Conservation (phyloP, 2,888 invertebrate genomes). For the Scaptomyza cyrtandrae region DNA sequence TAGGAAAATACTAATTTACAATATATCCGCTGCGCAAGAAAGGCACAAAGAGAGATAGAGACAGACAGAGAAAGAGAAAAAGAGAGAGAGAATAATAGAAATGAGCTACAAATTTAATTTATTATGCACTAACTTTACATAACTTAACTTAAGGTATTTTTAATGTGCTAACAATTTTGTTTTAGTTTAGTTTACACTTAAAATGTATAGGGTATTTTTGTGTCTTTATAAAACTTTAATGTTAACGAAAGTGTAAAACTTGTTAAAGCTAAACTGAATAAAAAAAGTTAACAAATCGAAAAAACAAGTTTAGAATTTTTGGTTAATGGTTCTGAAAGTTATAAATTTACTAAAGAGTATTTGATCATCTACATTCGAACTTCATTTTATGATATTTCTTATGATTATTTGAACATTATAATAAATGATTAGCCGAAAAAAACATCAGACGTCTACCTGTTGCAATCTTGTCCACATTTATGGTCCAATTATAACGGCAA, state of each 20-base stretch:
- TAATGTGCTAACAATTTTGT: not conserved
- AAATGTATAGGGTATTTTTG: too few species aligned
- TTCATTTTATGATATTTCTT: too few species aligned
- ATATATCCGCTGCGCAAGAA: constrained; percentile 35
- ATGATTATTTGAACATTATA: too few species aligned
- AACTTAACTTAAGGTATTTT: too few species aligned
- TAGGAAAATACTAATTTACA: constrained; percentile 79
- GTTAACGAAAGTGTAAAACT: too few species aligned
- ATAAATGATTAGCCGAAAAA: too few species aligned
- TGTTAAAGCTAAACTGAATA: too few species aligned
- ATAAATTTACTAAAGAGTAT: constrained; percentile 10
- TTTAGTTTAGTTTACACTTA: too few species aligned
- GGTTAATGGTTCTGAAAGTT: too few species aligned
- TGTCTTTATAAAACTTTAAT: too few species aligned
- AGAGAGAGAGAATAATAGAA: constrained; percentile 1
- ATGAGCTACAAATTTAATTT: constrained; percentile 62
- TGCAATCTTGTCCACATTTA: constrained; percentile 42
- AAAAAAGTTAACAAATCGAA: too few species aligned
- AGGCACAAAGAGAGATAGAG: not conserved
- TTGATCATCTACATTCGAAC: constrained; percentile 16
- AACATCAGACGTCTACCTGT: constrained; percentile 23
- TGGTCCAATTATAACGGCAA: constrained; percentile 54
- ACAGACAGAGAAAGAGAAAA: not conserved
- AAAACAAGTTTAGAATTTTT: too few species aligned
- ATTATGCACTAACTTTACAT: constrained; percentile 25